phyloP scores from a whole-genome alignment of 2,113 vertebrate genomes.

The Nothocercus nigrocapillus region DNA sequence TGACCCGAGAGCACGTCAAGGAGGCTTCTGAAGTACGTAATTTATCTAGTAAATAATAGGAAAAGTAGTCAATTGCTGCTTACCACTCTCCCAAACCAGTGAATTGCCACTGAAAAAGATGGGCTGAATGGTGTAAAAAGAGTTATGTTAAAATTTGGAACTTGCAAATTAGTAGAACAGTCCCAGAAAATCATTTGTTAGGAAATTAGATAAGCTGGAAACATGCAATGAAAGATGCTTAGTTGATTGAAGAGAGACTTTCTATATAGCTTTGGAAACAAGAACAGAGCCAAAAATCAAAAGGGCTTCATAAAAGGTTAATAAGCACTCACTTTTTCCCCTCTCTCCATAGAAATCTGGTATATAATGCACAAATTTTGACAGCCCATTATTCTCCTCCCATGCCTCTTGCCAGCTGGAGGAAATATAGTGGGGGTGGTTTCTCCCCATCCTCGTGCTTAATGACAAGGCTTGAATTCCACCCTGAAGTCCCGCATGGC shows the following conservation, averaged over 20 bases:
- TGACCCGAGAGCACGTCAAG: slow-evolving; percentile 56
- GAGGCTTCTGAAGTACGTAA: slow-evolving; percentile 19
- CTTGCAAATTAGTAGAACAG: not conserved
- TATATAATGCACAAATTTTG: not conserved
- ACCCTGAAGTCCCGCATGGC: not conserved
- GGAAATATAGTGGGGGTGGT: rapidly evolving
- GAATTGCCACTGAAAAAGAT: slow-evolving; percentile 25
- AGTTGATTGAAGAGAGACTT: not conserved
- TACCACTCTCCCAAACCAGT: not conserved
- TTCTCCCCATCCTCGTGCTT: not conserved
- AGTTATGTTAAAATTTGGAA: not conserved
- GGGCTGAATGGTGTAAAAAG: not conserved
- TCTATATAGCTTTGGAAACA: not conserved
- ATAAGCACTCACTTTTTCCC: not conserved
- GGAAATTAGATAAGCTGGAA: not conserved
- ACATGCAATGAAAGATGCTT: not conserved
- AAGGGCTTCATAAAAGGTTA: not conserved
- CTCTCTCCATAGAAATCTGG: not conserved
- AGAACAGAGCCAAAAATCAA: not conserved
- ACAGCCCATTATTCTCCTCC: not conserved
- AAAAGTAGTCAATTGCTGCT: slow-evolving; percentile 62
- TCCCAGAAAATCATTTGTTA: not conserved
- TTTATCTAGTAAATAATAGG: slow-evolving; percentile 61
- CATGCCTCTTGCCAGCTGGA: not conserved
- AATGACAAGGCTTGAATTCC: not conserved